Conservation (phyloP, 1,140 invertebrate species). For the Nomia melanderi region DNA sequence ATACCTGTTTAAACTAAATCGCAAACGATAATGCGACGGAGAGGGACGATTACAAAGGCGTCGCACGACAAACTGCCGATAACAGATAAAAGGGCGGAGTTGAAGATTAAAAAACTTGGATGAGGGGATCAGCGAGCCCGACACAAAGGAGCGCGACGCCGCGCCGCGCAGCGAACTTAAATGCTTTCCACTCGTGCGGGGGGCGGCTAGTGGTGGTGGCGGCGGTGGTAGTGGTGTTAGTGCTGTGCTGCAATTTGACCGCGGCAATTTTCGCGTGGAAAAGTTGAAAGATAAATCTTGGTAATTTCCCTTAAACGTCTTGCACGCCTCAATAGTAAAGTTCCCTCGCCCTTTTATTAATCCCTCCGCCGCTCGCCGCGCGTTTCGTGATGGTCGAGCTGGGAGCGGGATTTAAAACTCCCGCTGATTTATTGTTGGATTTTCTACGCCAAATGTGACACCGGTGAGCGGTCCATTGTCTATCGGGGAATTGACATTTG, state of each 20-base stretch:
- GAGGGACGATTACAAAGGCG: conserved; percentile 33
- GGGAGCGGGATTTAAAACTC: no score
- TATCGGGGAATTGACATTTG: no score
- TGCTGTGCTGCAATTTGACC: not conserved
- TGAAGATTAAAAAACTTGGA: conserved; percentile 26
- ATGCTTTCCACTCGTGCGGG: no score
- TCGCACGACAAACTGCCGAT: conserved; percentile 30
- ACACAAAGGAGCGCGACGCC: not conserved
- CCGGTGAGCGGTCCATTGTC: no score
- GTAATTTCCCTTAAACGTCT: not conserved
- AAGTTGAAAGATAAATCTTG: not conserved
- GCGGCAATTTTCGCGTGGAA: not conserved
- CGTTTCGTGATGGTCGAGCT: no score
- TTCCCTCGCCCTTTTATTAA: no score
- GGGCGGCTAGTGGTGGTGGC: no score
- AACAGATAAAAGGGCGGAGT: conserved; percentile 19
- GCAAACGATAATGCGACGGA: conserved; percentile 24
- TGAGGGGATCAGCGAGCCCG: conserved; percentile 1
- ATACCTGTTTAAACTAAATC: conserved; percentile 34
- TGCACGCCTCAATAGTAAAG: no score
- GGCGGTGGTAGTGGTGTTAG: no score
- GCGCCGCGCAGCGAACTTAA: not conserved
- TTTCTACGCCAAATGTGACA: no score
- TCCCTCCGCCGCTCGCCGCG: no score
- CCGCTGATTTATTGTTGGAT: no score